Evolutionary conservation across 2,113 vertebrate species (phyloP).

Genomic region (Osmerus eperlanus): DNA sequence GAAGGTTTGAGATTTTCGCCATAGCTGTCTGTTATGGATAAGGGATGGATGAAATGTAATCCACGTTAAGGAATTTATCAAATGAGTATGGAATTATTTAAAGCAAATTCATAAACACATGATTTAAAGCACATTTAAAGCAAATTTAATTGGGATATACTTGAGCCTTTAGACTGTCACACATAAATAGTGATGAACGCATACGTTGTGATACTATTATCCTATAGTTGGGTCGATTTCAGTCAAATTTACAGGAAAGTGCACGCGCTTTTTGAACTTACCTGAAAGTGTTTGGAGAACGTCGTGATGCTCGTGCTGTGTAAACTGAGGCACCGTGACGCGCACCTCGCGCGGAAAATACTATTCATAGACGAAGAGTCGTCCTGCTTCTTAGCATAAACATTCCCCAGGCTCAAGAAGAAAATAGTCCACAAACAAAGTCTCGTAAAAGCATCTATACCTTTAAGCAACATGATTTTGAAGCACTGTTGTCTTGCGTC

Average conservation of each 20-base stretch:
- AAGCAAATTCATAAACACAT: no score
- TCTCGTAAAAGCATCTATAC: conserved; percentile 47
- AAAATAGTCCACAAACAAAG: conserved; percentile 72
- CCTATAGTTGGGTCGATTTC: no score
- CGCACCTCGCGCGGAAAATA: conserved; percentile 74
- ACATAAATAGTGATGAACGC: no score
- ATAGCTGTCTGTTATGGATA: no score
- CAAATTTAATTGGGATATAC: no score
- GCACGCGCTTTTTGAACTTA: conserved; percentile 40
- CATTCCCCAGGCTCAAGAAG: conserved; percentile 55
- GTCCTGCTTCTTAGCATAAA: conserved; percentile 57
- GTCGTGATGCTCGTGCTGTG: conserved; percentile 82
- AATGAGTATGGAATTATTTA: no score
- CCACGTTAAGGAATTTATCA: no score
- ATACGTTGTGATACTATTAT: no score
- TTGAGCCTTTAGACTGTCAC: no score
- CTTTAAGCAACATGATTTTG: conserved; percentile 49
- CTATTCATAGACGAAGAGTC: conserved; percentile 68
- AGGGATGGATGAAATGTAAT: no score
- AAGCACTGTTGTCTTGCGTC: conserved; percentile 23
- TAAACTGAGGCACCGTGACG: conserved; percentile 81
- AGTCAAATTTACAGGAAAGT: not conserved
- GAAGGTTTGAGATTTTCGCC: no score
- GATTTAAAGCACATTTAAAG: no score
- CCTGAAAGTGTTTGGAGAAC: conserved; percentile 77